A percentile compares a stretch with the other conserved stretches of the same genome.
phyloP scores from a whole-genome alignment of 2,888 invertebrate species.

The Drosophila ochracea region DNA sequence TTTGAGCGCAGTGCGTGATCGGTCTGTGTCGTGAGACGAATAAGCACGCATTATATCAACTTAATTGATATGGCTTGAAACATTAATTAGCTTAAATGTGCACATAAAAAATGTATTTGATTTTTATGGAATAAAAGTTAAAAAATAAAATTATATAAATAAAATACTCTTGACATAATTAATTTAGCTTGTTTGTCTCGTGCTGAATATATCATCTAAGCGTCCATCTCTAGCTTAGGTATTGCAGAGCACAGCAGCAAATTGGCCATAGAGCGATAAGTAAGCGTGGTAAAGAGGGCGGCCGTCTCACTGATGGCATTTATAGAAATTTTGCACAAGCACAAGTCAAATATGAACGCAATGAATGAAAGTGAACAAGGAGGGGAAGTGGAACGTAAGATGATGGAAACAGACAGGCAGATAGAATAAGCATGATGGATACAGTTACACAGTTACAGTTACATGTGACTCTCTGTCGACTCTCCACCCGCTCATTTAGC shows the following conservation, averaged over 20 bases:
- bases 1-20: neutral
- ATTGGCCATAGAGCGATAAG: constrained; percentile 55
- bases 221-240: constrained; percentile 23
- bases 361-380: constrained; percentile 23
- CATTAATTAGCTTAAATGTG: neutral
- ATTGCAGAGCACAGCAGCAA: constrained; percentile 71
- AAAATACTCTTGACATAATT: neutral
- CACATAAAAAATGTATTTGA: too few species aligned
- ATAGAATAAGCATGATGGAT: constrained; percentile 67
- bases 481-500: constrained; percentile 40
- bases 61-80: neutral
- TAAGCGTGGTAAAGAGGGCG: neutral
- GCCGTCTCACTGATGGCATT: constrained; percentile 47
- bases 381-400: neutral
- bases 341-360: constrained; percentile 45
- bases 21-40: neutral
- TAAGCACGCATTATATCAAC: neutral
- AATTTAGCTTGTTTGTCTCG: neutral
- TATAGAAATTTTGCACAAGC: constrained; percentile 66
- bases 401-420: constrained; percentile 9
- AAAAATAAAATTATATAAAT: too few species aligned
- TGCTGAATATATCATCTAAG: neutral
- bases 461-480: constrained; percentile 1
- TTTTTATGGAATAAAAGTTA: neutral
- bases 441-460: constrained; percentile 44